Conservation (phyloP, 2,113 vertebrate genomes). For the Xiphophorus couchianus region DNA sequence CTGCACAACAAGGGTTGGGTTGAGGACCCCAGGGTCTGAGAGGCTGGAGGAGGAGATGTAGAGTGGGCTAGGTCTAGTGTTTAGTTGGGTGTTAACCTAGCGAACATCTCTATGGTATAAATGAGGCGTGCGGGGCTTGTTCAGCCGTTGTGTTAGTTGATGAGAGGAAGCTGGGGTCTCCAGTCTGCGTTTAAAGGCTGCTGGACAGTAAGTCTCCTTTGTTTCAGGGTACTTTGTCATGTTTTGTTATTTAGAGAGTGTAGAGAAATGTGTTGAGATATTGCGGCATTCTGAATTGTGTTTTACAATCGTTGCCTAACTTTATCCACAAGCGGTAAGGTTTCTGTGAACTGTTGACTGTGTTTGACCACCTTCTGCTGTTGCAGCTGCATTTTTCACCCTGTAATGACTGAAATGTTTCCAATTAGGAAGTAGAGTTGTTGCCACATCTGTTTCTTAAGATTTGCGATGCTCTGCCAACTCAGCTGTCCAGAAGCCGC, state of each 20-base stretch:
- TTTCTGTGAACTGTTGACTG: background rate
- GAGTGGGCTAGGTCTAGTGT: slow-evolving; percentile 42
- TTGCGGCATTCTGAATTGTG: background rate
- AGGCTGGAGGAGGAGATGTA: slow-evolving; percentile 24
- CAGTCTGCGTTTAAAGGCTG: background rate
- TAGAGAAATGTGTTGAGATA: background rate
- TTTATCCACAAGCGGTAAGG: background rate
- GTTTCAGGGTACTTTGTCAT: background rate
- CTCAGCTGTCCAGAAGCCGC: background rate
- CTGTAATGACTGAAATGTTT: background rate
- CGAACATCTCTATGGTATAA: slow-evolving; percentile 33
- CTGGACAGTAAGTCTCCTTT: slow-evolving; percentile 35
- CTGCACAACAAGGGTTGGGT: background rate
- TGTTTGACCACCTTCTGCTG: background rate
- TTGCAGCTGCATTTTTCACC: background rate
- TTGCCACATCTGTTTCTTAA: background rate
- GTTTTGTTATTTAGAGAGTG: no score
- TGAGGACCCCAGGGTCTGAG: background rate
- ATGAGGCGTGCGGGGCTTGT: slow-evolving; percentile 10
- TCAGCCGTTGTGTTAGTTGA: slow-evolving; percentile 1
- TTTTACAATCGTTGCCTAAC: background rate
- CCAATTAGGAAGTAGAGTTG: background rate
- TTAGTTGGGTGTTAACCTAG: slow-evolving; percentile 24
- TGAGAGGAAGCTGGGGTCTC: slow-evolving; percentile 16
- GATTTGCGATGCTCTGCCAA: background rate